Percentiles rank a stretch among this genome's conserved stretches.
These are phyloP conservation scores for Hecatera dysodea DNA, from an alignment of 2,888 invertebrate genomes.

Conservation along the genomic window DNA sequence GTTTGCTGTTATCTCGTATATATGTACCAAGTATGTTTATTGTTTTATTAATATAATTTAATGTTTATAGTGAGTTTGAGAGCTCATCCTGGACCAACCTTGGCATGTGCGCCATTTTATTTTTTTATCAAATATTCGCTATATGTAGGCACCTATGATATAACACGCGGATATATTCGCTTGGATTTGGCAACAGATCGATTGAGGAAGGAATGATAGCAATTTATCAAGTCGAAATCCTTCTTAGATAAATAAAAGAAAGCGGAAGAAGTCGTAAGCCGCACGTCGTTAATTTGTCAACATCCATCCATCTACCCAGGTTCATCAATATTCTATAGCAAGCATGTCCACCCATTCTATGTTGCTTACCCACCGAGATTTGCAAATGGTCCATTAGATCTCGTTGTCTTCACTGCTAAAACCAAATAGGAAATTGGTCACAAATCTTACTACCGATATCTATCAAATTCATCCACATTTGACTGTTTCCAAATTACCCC, in stretches of 20 bases:
- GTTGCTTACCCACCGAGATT: conserved; percentile 1
- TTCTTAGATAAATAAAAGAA: conserved; percentile 39
- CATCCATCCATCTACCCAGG: conserved; percentile 18
- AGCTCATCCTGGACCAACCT: conserved; percentile 44
- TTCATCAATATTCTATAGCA: conserved; percentile 3
- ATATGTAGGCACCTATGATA: conserved; percentile 7
- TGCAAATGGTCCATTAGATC: not conserved
- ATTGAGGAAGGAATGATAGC: conserved; percentile 47
- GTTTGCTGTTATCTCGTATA: conserved; percentile 74
- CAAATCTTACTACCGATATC: too few species aligned
- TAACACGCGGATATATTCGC: conserved; percentile 49
- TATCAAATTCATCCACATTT: too few species aligned
- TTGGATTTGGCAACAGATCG: conserved; percentile 31
- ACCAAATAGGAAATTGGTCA: too few species aligned
- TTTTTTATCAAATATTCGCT: conserved; percentile 31
- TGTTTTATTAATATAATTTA: conserved; percentile 71
- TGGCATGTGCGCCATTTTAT: conserved; percentile 29
- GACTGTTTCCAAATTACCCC: too few species aligned
- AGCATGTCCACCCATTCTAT: conserved; percentile 6
- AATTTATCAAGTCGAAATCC: conserved; percentile 52
- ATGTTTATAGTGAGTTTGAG: conserved; percentile 51
- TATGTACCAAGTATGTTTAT: conserved; percentile 70
- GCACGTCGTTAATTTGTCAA: conserved; percentile 12
- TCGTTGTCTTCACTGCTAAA: not conserved
- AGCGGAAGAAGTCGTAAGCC: conserved; percentile 21